Percentiles rank a stretch among this genome's conserved stretches.
Evolutionary conservation across 2,113 vertebrate genomes (phyloP).

Genomic region (Vulpes lagopus): DNA sequence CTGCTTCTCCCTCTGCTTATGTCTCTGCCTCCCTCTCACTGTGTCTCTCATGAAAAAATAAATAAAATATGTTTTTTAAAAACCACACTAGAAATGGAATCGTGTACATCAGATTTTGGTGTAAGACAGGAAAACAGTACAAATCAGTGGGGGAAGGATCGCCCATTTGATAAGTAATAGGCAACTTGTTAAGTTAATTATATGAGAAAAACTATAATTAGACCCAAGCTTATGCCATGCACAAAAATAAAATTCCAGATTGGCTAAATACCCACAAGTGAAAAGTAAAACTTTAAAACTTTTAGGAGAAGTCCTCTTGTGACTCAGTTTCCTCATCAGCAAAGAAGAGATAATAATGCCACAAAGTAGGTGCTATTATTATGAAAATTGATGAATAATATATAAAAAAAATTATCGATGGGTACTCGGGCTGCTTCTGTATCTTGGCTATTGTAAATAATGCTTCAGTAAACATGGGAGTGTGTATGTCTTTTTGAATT

Average conservation of each 20-base stretch:
- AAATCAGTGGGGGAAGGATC: neutral
- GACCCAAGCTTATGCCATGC: neutral
- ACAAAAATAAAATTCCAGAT: neutral
- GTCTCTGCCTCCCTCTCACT: too few species aligned
- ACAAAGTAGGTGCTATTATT: neutral
- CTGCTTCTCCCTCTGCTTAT: too few species aligned
- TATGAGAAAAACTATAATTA: constrained; percentile 13
- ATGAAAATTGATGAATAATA: neutral
- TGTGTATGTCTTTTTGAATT: neutral
- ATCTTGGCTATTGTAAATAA: neutral
- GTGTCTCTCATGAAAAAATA: too few species aligned
- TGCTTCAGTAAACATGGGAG: neutral
- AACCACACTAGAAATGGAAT: neutral
- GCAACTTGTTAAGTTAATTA: neutral
- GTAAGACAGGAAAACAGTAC: neutral
- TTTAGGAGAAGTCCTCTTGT: neutral
- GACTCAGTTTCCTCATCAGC: neutral
- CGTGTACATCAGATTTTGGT: neutral
- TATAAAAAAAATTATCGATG: neutral
- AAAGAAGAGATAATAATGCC: neutral
- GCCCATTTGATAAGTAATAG: neutral
- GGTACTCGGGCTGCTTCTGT: neutral
- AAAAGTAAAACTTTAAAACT: neutral
- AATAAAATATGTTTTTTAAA: too few species aligned
- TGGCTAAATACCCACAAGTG: neutral